Conservation (phyloP, 2,113 vertebrate species). For the Mastomys natalensis region DNA sequence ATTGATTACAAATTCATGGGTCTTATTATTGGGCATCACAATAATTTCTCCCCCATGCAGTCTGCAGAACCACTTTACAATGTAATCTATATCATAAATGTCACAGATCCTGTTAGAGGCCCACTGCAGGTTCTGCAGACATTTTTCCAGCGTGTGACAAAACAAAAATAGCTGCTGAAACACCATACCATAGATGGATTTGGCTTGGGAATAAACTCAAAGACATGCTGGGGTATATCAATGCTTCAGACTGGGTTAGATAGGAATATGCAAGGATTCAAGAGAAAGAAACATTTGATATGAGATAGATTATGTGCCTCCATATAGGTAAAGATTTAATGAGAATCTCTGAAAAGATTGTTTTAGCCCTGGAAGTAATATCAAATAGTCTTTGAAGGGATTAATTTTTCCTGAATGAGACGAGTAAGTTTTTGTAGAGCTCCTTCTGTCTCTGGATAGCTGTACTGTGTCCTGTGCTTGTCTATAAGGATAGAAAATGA, state of each 20-base stretch:
- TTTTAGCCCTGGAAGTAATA: constrained; percentile 5
- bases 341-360: constrained; percentile 41
- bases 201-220: constrained; percentile 23
- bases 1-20: constrained; percentile 25
- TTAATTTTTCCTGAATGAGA: constrained; percentile 69
- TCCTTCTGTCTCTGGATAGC: constrained; percentile 38
- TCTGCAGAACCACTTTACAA: constrained; percentile 34
- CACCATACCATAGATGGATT: constrained; percentile 20
- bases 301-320: neutral
- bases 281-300: neutral
- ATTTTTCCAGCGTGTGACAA: constrained; percentile 37
- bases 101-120: constrained; percentile 26
- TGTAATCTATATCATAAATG: constrained; percentile 10
- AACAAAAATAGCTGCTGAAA: constrained; percentile 42
- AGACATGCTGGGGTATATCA: neutral
- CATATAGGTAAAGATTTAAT: constrained; percentile 24
- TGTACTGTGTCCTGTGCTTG: neutral
- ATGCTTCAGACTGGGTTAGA: constrained; percentile 23
- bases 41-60: neutral
- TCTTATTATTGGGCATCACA: constrained; percentile 49
- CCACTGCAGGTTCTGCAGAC: constrained; percentile 39
- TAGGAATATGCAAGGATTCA: constrained; percentile 27
- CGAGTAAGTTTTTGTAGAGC: constrained; percentile 39
- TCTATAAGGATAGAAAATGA: constrained; percentile 19
- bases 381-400: constrained; percentile 42